Conservation (phyloP, 2,113 vertebrate genomes). For the Penelope pileata region DNA sequence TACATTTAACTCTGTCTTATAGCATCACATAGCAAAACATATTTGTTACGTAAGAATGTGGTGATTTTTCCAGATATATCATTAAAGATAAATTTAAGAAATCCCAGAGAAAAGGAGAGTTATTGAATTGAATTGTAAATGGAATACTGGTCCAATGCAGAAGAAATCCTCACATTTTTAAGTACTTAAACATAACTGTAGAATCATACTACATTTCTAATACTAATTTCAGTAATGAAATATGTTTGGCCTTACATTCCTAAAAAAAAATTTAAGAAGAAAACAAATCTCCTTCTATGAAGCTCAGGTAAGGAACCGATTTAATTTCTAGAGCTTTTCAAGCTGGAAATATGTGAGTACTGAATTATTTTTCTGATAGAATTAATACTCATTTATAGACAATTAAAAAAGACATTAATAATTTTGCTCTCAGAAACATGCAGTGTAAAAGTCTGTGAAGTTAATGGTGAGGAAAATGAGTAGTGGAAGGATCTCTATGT, state of each 20-base stretch:
- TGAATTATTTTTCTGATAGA: not conserved
- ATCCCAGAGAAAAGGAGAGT: not conserved
- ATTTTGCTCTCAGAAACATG: not conserved
- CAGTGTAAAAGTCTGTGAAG: not conserved
- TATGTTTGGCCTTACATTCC: not conserved
- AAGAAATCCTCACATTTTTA: not conserved
- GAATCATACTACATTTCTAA: not conserved
- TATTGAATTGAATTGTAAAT: not conserved
- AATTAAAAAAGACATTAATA: not conserved
- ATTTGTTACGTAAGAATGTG: not conserved
- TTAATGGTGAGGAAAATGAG: slow-evolving; percentile 33
- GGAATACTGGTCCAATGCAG: not conserved
- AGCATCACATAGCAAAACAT: not conserved
- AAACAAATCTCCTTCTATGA: not conserved
- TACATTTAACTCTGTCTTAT: not conserved
- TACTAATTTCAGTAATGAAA: not conserved
- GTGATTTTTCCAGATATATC: slow-evolving; percentile 13
- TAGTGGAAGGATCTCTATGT: not conserved
- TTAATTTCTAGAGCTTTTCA: not conserved
- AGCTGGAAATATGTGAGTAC: not conserved
- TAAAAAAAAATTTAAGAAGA: not conserved
- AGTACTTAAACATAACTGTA: not conserved
- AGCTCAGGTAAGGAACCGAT: not conserved
- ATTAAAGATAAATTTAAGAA: not conserved
- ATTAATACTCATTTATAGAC: not conserved